phyloP scores from a whole-genome alignment of 2,888 invertebrate genomes.

The Biston stratarius region DNA sequence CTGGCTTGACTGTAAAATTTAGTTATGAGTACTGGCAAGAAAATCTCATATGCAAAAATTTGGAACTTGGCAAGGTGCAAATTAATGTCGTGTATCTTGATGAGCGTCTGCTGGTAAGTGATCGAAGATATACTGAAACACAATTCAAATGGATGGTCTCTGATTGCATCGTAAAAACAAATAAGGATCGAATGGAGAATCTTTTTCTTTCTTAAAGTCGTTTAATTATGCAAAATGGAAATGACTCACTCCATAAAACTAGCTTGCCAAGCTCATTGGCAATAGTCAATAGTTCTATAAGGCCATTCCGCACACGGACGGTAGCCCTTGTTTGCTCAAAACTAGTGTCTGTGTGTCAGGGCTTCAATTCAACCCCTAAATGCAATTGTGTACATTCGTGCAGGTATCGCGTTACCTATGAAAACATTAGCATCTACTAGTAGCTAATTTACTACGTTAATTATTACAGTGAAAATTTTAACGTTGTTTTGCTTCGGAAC shows the following conservation, averaged over 20 bases:
- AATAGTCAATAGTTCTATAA: conserved; percentile 58
- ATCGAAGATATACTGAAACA: too few species aligned
- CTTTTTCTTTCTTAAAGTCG: too few species aligned
- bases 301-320: conserved; percentile 62
- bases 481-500: conserved; percentile 13
- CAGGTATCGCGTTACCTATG: conserved; percentile 79
- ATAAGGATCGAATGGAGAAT: too few species aligned
- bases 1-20: too few species aligned
- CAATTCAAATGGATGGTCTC: too few species aligned
- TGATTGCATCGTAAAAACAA: too few species aligned
- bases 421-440: conserved; percentile 76
- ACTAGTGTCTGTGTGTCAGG: conserved; percentile 68
- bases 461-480: conserved; percentile 22
- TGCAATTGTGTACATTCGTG: conserved; percentile 84
- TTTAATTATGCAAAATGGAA: conserved; percentile 3
- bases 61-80: background rate
- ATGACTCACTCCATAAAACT: conserved; percentile 27
- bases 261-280: conserved; percentile 31
- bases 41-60: background rate
- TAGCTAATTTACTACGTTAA: conserved; percentile 21
- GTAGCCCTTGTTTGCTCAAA: conserved; percentile 78
- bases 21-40: too few species aligned
- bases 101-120: too few species aligned
- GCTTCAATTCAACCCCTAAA: conserved; percentile 78
- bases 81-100: too few species aligned